Evolutionary conservation across 1,140 invertebrate genomes (phyloP).

Genomic region (Eumeta japonica): DNA sequence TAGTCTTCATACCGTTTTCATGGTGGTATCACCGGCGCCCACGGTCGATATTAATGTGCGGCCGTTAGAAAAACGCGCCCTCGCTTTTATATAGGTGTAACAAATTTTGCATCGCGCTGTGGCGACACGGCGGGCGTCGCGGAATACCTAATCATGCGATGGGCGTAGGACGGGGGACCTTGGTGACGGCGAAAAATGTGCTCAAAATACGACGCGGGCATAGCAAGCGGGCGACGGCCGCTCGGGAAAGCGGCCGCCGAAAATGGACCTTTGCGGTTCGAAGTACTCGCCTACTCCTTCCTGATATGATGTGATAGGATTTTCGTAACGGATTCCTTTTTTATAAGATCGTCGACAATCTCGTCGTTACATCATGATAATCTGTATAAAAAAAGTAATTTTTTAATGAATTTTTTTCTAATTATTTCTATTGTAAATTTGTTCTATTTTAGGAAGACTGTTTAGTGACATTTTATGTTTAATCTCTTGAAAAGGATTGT

Average conservation of each 20-base stretch:
- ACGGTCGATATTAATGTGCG: constrained; percentile 43
- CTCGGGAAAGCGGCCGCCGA: constrained; percentile 33
- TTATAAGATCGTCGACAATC: too few species aligned
- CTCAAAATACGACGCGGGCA: constrained; percentile 45
- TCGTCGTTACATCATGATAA: too few species aligned
- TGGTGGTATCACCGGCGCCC: constrained; percentile 23
- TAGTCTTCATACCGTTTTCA: constrained; percentile 2
- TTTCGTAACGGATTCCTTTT: too few species aligned
- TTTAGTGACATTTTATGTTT: too few species aligned
- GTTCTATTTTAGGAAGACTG: too few species aligned
- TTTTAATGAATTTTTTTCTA: too few species aligned
- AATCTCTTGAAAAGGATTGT: too few species aligned
- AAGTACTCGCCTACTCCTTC: too few species aligned
- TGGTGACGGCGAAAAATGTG: constrained; percentile 54
- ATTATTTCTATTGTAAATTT: too few species aligned
- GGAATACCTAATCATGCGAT: constrained; percentile 52
- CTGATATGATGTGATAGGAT: too few species aligned
- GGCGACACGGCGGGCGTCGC: constrained; percentile 40
- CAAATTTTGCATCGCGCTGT: constrained; percentile 53
- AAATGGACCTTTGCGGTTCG: too few species aligned
- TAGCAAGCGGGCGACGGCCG: constrained; percentile 32
- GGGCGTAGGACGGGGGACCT: constrained; percentile 48
- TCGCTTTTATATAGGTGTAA: constrained; percentile 55
- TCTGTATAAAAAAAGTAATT: too few species aligned
- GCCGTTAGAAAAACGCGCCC: constrained; percentile 36